These are phyloP conservation scores for Falcunculus frontatus DNA, from an alignment of 2,113 vertebrate genomes.

Conservation along the genomic window DNA sequence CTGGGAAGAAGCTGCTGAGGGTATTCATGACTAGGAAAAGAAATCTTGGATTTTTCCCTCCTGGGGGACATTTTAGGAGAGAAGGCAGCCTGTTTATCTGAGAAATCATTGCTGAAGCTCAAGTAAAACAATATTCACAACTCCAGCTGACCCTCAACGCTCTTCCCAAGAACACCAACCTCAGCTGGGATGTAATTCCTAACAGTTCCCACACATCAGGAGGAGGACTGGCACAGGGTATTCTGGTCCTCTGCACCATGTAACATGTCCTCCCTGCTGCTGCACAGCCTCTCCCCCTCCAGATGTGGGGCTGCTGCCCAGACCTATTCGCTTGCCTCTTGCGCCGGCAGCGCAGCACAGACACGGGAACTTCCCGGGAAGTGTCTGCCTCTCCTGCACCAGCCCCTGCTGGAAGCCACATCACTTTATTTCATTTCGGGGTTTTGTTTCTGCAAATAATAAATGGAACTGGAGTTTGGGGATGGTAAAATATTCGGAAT, in stretches of 20 bases:
- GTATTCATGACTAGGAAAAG: background rate
- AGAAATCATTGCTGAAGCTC: background rate
- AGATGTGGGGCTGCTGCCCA: background rate
- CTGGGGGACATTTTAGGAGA: constrained; percentile 11
- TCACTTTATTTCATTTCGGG: background rate
- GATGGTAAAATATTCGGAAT: background rate
- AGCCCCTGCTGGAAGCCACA: background rate
- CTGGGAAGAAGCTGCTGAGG: background rate
- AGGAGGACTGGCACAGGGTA: background rate
- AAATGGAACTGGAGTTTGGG: background rate
- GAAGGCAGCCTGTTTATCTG: background rate
- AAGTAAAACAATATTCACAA: background rate
- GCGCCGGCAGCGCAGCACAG: background rate
- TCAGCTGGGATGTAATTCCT: background rate
- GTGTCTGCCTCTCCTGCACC: background rate
- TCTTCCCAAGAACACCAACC: background rate
- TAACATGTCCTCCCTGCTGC: background rate
- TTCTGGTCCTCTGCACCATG: background rate
- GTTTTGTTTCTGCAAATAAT: background rate
- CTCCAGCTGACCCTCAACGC: background rate
- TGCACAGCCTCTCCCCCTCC: background rate
- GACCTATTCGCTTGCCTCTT: background rate
- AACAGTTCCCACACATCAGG: background rate
- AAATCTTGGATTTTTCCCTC: background rate
- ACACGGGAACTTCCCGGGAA: background rate